Conservation (phyloP, 2,888 invertebrate species). For the Ennomos erosarius region DNA sequence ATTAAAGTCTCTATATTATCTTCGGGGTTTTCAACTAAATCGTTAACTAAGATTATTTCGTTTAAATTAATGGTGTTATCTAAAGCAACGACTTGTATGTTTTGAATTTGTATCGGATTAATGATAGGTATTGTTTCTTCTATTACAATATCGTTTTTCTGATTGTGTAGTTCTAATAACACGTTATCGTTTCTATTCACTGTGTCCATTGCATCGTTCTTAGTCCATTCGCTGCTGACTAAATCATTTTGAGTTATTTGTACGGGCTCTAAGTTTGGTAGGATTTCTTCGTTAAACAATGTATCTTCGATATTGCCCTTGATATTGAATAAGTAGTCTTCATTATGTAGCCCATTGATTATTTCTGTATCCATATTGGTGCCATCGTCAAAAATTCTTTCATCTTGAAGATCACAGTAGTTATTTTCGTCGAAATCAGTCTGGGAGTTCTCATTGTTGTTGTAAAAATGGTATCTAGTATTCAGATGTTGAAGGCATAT, state of each 20-base stretch:
- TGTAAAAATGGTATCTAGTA: constrained; percentile 30
- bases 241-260: constrained; percentile 26
- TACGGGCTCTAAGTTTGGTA: constrained; percentile 16
- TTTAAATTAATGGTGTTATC: no score
- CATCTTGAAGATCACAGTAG: constrained; percentile 33
- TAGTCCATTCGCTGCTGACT: constrained; percentile 20
- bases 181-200: constrained; percentile 5
- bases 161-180: constrained; percentile 17
- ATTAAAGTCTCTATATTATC: no score
- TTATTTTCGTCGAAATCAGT: constrained; percentile 28
- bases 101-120: neutral
- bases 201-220: constrained; percentile 3
- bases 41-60: no score
- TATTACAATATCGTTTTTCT: constrained; percentile 7
- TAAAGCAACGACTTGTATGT: neutral
- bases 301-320: constrained; percentile 28
- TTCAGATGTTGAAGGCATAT: constrained; percentile 50
- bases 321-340: constrained; percentile 31
- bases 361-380: constrained; percentile 20
- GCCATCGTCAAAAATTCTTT: constrained; percentile 31
- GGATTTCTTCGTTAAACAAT: constrained; percentile 16
- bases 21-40: no score
- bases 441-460: constrained; percentile 32
- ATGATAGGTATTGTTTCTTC: neutral
- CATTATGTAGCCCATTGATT: constrained; percentile 24